Conservation (phyloP, 2,797 vertebrate species). For the Spinus pinus region DNA sequence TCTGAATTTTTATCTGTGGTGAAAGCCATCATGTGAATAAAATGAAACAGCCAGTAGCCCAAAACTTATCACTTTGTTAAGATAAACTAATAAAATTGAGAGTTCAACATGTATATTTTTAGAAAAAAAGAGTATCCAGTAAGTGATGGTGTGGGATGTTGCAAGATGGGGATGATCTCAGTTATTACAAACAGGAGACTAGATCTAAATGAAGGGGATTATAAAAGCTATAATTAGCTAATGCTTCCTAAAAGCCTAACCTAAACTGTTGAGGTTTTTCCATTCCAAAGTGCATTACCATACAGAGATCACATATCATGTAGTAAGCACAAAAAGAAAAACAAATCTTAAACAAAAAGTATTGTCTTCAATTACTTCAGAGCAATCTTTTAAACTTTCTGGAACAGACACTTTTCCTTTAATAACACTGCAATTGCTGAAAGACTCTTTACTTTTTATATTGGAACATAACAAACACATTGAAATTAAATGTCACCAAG, state of each 20-base stretch:
- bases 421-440: neutral
- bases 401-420: neutral
- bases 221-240: slow-evolving; percentile 48
- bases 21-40: neutral
- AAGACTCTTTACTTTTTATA: neutral
- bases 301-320: neutral
- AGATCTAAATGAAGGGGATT: slow-evolving; percentile 14
- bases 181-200: neutral
- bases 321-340: neutral
- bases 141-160: neutral
- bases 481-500: neutral
- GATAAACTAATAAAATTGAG: neutral
- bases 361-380: neutral
- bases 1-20: neutral
- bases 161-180: neutral
- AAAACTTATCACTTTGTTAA: neutral
- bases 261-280: slow-evolving; percentile 44
- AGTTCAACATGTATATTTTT: neutral
- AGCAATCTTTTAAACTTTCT: neutral
- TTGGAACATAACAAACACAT: neutral
- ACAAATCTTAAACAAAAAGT: neutral
- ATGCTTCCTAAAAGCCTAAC: slow-evolving; percentile 40
- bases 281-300: slow-evolving; percentile 13
- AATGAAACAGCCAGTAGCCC: neutral
- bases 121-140: neutral